Percentiles rank a stretch among this genome's conserved stretches.
Conservation (phyloP, 2,113 vertebrate species). For the Cebidichthys violaceus region DNA sequence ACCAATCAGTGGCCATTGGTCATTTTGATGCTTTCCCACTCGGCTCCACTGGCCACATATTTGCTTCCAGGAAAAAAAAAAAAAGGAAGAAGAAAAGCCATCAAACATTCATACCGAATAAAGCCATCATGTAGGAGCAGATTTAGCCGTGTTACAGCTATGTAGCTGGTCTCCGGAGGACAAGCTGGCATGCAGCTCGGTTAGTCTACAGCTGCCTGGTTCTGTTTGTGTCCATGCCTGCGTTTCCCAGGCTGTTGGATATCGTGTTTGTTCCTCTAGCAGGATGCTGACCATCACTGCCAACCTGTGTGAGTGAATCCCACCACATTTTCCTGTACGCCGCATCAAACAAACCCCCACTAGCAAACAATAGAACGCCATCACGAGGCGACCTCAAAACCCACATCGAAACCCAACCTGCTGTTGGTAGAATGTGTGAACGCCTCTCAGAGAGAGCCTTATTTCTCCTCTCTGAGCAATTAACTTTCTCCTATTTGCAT, state of each 20-base stretch:
- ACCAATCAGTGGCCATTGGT: slow-evolving; percentile 27
- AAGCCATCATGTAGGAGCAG: slow-evolving; percentile 35
- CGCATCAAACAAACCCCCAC: slow-evolving; percentile 35
- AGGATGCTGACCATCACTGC: slow-evolving; percentile 47
- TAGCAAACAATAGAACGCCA: slow-evolving; percentile 29
- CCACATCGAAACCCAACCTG: slow-evolving; percentile 41
- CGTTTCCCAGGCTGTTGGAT: slow-evolving; percentile 46
- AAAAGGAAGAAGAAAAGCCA: slow-evolving; percentile 30
- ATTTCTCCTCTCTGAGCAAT: slow-evolving; percentile 25
- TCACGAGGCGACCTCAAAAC: slow-evolving; percentile 36
- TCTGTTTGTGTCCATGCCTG: slow-evolving; percentile 39
- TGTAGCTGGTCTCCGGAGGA: slow-evolving; percentile 47
- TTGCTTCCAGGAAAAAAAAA: slow-evolving; percentile 44
- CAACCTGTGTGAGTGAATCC: slow-evolving; percentile 47
- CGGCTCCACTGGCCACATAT: slow-evolving; percentile 15
- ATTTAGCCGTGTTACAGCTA: slow-evolving; percentile 43
- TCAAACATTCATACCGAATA: slow-evolving; percentile 39
- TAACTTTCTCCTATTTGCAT: slow-evolving; percentile 32
- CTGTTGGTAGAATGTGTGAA: slow-evolving; percentile 22
- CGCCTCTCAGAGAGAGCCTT: neutral
- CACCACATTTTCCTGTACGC: slow-evolving; percentile 30
- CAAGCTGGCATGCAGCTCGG: slow-evolving; percentile 37
- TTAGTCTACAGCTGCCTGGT: slow-evolving; percentile 34
- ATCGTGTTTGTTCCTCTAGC: slow-evolving; percentile 42
- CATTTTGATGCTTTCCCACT: slow-evolving; percentile 27